Percentiles rank a stretch among this genome's conserved stretches.
Conservation (phyloP, 1,140 invertebrate genomes). For the Drosophila sucinea region DNA sequence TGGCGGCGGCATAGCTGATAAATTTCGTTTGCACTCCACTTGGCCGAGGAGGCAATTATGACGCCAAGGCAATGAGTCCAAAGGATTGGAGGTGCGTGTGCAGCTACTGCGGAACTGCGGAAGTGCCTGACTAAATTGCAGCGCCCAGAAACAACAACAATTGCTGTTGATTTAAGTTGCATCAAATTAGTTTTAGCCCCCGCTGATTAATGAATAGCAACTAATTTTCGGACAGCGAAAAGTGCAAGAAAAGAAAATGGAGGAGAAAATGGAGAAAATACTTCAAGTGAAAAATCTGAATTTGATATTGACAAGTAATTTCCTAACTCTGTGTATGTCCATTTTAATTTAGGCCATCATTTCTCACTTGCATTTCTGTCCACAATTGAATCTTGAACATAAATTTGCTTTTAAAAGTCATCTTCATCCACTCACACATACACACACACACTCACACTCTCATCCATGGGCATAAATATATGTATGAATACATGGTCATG, state of each 20-base stretch:
- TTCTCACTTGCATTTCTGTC: conserved; percentile 22
- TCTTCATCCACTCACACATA: not conserved
- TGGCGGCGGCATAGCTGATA: conserved; percentile 73
- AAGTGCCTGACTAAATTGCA: conserved; percentile 70
- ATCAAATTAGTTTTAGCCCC: conserved; percentile 64
- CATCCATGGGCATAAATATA: not conserved
- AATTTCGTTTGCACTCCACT: conserved; percentile 69
- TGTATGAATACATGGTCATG: conserved; percentile 43
- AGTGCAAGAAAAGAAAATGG: conserved; percentile 15
- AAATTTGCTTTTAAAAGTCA: conserved; percentile 29
- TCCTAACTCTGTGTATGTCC: not conserved
- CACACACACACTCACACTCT: not conserved
- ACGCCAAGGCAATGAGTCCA: conserved; percentile 22
- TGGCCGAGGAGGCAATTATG: conserved; percentile 55
- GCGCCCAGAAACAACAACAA: conserved; percentile 49
- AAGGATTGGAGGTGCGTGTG: conserved; percentile 26
- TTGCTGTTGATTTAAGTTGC: conserved; percentile 64
- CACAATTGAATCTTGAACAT: not conserved
- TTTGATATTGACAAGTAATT: not conserved
- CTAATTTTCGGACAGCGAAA: conserved; percentile 40
- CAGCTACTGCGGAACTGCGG: conserved; percentile 21
- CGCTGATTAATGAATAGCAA: conserved; percentile 55
- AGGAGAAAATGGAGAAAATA: not conserved
- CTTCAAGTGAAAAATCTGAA: not conserved
- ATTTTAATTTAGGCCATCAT: too few species aligned